Conservation (phyloP, 1,140 invertebrate genomes). For the Maniola jurtina region DNA sequence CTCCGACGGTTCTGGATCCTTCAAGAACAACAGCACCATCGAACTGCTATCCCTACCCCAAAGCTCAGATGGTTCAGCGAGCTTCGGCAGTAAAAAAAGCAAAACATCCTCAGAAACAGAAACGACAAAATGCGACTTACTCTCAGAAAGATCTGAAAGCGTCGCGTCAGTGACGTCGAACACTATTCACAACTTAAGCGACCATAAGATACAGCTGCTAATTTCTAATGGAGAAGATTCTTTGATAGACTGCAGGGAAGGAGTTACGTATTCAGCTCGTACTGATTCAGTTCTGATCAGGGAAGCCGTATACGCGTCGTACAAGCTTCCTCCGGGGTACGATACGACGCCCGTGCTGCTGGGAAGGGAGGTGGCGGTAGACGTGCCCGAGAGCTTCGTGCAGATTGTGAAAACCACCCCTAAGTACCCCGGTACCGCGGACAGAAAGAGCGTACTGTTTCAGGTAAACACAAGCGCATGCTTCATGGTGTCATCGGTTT, state of each 20-base stretch:
- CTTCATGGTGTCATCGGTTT: constrained; percentile 40
- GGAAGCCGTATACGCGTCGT: constrained; percentile 70
- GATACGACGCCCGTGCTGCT: constrained; percentile 75
- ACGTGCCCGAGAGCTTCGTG: constrained; percentile 87
- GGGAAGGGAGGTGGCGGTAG: constrained; percentile 86
- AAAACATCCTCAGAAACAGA: constrained; percentile 77
- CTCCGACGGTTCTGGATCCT: constrained; percentile 63
- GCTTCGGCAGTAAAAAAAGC: constrained; percentile 79
- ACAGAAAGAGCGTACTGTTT: constrained; percentile 69
- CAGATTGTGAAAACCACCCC: constrained; percentile 86
- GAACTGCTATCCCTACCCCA: constrained; percentile 66
- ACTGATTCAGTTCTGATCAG: constrained; percentile 74
- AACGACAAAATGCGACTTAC: constrained; percentile 69
- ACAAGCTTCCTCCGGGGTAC: constrained; percentile 67
- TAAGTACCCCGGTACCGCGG: constrained; percentile 83
- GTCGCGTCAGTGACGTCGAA: constrained; percentile 46
- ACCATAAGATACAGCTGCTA: constrained; percentile 72
- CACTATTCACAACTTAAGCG: constrained; percentile 54
- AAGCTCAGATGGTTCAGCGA: constrained; percentile 76
- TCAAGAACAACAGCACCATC: constrained; percentile 73
- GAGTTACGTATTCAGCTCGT: constrained; percentile 66
- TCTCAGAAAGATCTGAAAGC: constrained; percentile 58
- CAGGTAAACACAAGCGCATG: constrained; percentile 72
- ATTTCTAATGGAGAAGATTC: constrained; percentile 75
- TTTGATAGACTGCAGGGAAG: constrained; percentile 71